These are phyloP conservation scores for Diadromus collaris DNA, from an alignment of 2,888 invertebrate genomes.

Conservation along the genomic window DNA sequence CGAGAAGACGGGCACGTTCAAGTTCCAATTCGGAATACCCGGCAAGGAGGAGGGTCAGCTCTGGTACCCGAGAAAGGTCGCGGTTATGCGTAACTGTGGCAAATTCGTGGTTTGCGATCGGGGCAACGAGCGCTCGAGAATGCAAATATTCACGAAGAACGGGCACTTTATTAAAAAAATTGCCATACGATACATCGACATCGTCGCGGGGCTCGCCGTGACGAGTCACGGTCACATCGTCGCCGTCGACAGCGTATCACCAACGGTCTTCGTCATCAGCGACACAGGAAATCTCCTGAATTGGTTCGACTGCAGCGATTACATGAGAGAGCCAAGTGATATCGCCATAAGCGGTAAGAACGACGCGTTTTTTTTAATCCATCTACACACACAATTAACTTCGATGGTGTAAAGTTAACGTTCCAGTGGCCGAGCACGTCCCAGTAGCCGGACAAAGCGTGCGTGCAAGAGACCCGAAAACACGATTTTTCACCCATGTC, in stretches of 20 bases:
- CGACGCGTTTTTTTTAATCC: neutral
- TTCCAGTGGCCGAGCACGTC: no score
- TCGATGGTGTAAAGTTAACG: no score
- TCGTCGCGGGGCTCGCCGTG: conserved; percentile 96
- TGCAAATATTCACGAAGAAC: conserved; percentile 98
- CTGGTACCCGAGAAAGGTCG: conserved; percentile 98
- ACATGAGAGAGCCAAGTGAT: conserved; percentile 98
- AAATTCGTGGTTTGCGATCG: conserved; percentile 99
- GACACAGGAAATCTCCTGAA: conserved; percentile 95
- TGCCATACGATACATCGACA: conserved; percentile 93
- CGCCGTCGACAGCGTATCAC: conserved; percentile 98
- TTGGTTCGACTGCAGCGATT: conserved; percentile 99
- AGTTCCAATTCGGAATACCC: conserved; percentile 96
- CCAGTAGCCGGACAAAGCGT: no score
- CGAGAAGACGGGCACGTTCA: conserved; percentile 95
- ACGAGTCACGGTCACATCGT: conserved; percentile 96
- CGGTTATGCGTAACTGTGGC: conserved; percentile 92
- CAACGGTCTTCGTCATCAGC: conserved; percentile 96
- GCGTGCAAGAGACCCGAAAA: no score
- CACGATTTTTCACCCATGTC: no score
- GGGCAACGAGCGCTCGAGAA: conserved; percentile 96
- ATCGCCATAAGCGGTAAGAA: conserved; percentile 93
- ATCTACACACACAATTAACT: conserved; percentile 1
- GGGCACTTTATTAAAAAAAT: conserved; percentile 98
- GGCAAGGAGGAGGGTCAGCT: conserved; percentile 98